Evolutionary conservation across 1,140 invertebrate species (phyloP), one percentile per base, ranked within the genome.

Genomic region (Zaprionus tsacasi): DNA sequence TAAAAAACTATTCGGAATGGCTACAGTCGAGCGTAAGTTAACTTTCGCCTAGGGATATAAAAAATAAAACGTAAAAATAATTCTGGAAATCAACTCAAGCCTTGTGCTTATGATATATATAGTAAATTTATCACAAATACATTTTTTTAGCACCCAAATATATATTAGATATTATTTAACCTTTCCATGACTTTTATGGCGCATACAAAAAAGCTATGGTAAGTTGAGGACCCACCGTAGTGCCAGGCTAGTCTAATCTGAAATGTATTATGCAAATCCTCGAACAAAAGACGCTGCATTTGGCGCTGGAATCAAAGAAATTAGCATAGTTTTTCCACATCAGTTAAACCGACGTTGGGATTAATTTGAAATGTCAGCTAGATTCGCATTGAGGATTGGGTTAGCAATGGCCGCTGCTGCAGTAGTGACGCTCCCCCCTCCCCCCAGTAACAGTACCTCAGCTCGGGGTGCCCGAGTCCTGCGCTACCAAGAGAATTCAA

Each of bases 321-420:
- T 89, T 89, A 85, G 72, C 85, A 89, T 89, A 89, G 85, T 89
- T 76, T 82, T 89, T 88, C 85, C 86, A 77, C 85, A 76, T 89
- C 71, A 80, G 63, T 52, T 60, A 70, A 65, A 71, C 66, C 81
- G 81, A 89, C 89, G 85, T 85, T 81, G 81, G 85, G 75, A 89
- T 89, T 88, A 88, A 74, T 89, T 89, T 58, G 55, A 25, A 50
- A 77, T 74, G 64, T 40, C 63, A 68, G 58, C 63, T n/a, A n/a
- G n/a, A 45, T 54, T 45, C 17, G 38, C 17, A 63, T 38, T 6
- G 38, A 11, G n/a, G 43, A 54, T 30, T 70, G 30, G 27, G 8
- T 15, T 30, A 21, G 27, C 15, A 69, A 74, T 70, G 64, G 66
- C 54, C 65, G 61, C 63, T 54, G 45, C 58, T 54, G 45, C 58